Evolutionary conservation across 2,888 invertebrate genomes (phyloP).

Genomic region (Zelleria hepariella): DNA sequence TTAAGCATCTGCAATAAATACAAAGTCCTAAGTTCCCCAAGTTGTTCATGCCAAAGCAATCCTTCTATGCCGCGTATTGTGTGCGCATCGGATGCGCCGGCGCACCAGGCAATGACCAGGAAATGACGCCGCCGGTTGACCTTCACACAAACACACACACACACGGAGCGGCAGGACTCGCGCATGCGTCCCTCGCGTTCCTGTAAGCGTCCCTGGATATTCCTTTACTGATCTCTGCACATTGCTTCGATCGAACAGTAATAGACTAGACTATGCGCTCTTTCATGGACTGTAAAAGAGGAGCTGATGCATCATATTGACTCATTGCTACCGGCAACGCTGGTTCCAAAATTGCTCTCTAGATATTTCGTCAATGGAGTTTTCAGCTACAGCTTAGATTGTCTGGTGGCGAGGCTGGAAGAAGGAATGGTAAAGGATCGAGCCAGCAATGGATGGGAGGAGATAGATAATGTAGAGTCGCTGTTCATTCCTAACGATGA

Average conservation of each 20-base stretch:
- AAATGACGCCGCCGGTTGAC: slow-evolving; percentile 69
- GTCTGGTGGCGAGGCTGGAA: background rate
- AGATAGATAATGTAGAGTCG: background rate
- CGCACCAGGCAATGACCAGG: slow-evolving; percentile 61
- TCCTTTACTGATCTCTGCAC: no score
- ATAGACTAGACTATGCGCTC: no score
- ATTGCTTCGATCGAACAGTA: no score
- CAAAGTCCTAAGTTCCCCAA: background rate
- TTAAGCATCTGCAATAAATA: no score
- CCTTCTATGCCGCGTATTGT: no score
- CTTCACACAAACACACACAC: slow-evolving; percentile 28
- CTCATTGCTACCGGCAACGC: no score
- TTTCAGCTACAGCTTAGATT: no score
- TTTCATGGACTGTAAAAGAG: no score
- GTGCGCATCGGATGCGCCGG: slow-evolving; percentile 32
- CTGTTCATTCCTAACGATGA: background rate
- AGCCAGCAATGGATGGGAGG: background rate
- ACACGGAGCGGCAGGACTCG: slow-evolving; percentile 4
- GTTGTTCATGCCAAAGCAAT: no score
- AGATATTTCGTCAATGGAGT: no score
- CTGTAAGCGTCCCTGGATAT: background rate
- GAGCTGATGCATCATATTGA: no score
- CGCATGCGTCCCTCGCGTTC: background rate
- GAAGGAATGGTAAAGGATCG: background rate
- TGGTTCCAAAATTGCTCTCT: no score